A percentile compares a stretch with the other conserved stretches of the same genome.
Conservation (phyloP, 1,140 invertebrate genomes). For the Ectropis grisescens region DNA sequence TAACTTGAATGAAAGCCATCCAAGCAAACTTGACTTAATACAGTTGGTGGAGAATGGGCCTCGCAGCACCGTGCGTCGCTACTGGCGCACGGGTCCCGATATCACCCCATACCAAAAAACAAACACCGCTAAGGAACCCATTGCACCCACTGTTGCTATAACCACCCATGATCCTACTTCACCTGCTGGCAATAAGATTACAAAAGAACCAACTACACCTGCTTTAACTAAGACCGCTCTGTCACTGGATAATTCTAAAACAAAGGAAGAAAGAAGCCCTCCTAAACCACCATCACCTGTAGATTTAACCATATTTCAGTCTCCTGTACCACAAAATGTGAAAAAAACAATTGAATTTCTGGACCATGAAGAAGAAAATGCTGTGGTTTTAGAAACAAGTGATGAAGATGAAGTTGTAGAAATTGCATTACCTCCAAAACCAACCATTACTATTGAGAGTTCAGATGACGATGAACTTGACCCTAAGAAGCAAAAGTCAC, state of each 20-base stretch:
- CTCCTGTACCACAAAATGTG: conserved; percentile 32
- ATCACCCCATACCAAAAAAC: conserved; percentile 27
- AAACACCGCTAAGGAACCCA: conserved; percentile 28
- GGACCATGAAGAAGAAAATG: conserved; percentile 32
- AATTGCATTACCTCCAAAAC: conserved; percentile 49
- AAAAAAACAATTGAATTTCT: conserved; percentile 47
- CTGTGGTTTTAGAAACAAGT: conserved; percentile 42
- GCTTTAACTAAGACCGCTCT: too few species aligned
- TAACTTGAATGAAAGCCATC: conserved; percentile 18
- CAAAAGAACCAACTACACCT: conserved; percentile 1
- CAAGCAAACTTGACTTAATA: conserved; percentile 24
- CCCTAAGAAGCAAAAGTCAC: conserved; percentile 8
- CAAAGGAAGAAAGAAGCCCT: conserved; percentile 23
- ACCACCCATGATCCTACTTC: conserved; percentile 19
- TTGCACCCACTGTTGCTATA: too few species aligned
- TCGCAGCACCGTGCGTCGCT: conserved; percentile 40
- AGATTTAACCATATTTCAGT: conserved; percentile 42
- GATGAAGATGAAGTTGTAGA: conserved; percentile 67
- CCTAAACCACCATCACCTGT: conserved; percentile 7
- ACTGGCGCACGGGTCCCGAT: conserved; percentile 43
- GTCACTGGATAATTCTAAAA: conserved; percentile 4
- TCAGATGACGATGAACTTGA: conserved; percentile 60
- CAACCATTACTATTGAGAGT: conserved; percentile 63
- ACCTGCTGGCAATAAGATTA: conserved; percentile 10
- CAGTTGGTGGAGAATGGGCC: conserved; percentile 27